Evolutionary conservation across 2,888 invertebrate genomes (phyloP).

Genomic region (Plebejus anna): DNA sequence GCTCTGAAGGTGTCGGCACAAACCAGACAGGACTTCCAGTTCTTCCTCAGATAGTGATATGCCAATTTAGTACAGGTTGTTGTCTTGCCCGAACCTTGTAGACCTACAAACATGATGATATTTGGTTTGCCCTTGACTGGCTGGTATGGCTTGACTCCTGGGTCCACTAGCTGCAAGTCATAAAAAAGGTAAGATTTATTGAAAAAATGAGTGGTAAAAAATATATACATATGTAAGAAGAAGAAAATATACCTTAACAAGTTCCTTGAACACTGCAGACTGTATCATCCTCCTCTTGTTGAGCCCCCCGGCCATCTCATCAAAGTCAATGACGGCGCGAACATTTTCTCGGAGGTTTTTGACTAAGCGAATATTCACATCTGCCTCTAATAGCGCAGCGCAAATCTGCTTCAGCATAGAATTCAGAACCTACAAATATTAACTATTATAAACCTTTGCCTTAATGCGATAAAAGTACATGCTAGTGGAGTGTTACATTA

Average conservation of each 20-base stretch:
- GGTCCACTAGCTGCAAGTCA: slow-evolving; percentile 90
- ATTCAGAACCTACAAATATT: slow-evolving; percentile 89
- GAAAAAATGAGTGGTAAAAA: not conserved
- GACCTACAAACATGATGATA: slow-evolving; percentile 99
- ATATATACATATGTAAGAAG: not conserved
- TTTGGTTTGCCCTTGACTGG: slow-evolving; percentile 97
- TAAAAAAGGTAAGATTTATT: not conserved
- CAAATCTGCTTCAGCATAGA: slow-evolving; percentile 99
- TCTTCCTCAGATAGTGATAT: slow-evolving; percentile 98
- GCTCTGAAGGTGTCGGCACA: slow-evolving; percentile 99
- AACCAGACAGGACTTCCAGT: slow-evolving; percentile 99
- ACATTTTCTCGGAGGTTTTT: slow-evolving; percentile 99
- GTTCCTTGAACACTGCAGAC: slow-evolving; percentile 98
- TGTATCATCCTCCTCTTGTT: slow-evolving; percentile 99
- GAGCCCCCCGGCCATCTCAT: slow-evolving; percentile 99
- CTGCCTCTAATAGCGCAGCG: slow-evolving; percentile 97
- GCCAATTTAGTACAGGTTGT: slow-evolving; percentile 99
- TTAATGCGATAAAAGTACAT: not conserved
- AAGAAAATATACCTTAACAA: slow-evolving; percentile 86
- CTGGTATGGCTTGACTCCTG: slow-evolving; percentile 97
- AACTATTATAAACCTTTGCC: not conserved
- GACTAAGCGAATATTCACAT: slow-evolving; percentile 96
- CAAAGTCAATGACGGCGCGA: slow-evolving; percentile 97
- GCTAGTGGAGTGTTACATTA: slow-evolving; percentile 57
- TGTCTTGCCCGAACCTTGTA: slow-evolving; percentile 99